A percentile compares a stretch with the other conserved stretches of the same genome.
Evolutionary conservation across 2,113 vertebrate genomes (phyloP).

Genomic region (Arothron firmamentum): DNA sequence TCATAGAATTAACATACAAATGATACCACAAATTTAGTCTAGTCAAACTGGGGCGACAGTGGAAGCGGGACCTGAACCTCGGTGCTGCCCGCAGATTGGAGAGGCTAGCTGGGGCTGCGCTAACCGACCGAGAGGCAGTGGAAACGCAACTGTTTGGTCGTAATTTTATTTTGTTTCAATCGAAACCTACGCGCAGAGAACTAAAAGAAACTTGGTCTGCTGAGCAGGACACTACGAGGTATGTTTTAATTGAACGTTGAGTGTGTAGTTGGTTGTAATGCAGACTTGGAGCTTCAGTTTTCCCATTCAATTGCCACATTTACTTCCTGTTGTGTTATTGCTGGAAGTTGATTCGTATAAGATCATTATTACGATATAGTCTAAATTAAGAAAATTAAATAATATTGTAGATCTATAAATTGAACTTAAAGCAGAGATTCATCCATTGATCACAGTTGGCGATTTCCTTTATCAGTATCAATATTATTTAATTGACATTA

Average conservation of each 20-base stretch:
- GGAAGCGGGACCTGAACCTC: constrained; percentile 7
- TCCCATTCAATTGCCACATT: background rate
- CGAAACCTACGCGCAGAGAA: background rate
- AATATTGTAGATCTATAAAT: too few relatives aligned
- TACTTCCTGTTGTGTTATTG: background rate
- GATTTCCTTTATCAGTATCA: too few relatives aligned
- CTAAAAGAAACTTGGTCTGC: background rate
- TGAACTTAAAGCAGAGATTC: too few relatives aligned
- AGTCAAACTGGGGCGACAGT: constrained; percentile 2
- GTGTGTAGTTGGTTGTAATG: too few relatives aligned
- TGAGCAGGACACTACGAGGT: constrained; percentile 35
- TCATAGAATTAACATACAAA: background rate
- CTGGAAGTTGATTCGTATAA: too few relatives aligned
- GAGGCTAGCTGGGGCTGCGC: constrained; percentile 44
- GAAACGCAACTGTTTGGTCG: background rate
- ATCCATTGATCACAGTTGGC: too few relatives aligned
- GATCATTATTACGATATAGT: too few relatives aligned
- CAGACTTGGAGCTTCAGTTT: background rate
- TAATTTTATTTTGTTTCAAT: background rate
- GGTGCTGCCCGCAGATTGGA: constrained; percentile 16
- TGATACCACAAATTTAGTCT: background rate
- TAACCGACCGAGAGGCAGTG: constrained; percentile 28
- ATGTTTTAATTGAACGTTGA: constrained; percentile 1
- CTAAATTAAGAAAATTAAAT: too few relatives aligned
- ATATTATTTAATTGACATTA: too few relatives aligned